Base-by-base conservation (phyloP, 2,888 invertebrate species). In the Fragum fragum region DNA sequence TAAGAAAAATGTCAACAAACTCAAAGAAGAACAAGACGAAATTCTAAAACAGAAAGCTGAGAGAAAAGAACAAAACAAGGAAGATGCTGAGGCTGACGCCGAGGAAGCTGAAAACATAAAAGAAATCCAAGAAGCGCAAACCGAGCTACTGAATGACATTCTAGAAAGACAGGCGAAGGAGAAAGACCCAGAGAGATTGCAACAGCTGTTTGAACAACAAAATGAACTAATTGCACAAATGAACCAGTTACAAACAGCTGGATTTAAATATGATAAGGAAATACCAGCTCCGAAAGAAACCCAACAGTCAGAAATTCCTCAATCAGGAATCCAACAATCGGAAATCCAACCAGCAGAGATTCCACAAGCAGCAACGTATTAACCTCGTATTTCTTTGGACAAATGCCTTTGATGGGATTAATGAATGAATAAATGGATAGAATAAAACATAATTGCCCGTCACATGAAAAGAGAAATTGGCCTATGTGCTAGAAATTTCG, bases 101-200 rank as follows among this genome's bases (percentile, higher is more conserved):
- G 57, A 57, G 23, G 57, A 57, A 57, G 57, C 57, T 5, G 57
- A 57, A 57, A 21, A 26, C 26, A 57, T 57, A 18, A 57, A 57
- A 14, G 57, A 57, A 14, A 11, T 26, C 11, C 57, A 57, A 26
- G 57, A 7, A 23, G 57, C 57, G 3, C 23, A 57, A 26, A 14
- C 57, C 57, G 74, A 59, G n/a, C 42, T 79, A 14, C 53, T 79
- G 11, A 70, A 79, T 52, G 79, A 73, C 18, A 74, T 79, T 0
- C 47, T 79, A 16, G 52, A 70, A 28, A 21, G 28, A 28, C 79
- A 79, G 57, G 61, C 61, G 23, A 61, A 70, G 32, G 79, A 73
- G 36, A 74, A 70, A 18, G 79, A 79, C 36, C 73, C 73, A 1
- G 70, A 74, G 28, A 42, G 70, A 53, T 59, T 73, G 11, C 57